These are phyloP conservation scores for Cremastinae sp. DNA, from an alignment of 2,888 invertebrate genomes.

Conservation along the genomic window DNA sequence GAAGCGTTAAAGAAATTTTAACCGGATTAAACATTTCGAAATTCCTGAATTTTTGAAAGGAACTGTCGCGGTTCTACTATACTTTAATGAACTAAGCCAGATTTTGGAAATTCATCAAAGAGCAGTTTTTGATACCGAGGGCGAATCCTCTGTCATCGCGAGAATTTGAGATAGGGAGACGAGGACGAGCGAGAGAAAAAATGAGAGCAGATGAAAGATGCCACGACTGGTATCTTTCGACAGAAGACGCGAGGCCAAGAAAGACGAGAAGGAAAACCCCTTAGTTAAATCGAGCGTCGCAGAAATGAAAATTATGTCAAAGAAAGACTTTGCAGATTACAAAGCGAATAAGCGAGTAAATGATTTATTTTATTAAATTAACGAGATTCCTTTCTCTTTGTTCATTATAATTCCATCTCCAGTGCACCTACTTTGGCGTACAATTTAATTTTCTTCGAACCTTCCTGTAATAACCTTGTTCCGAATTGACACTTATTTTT, in stretches of 20 bases:
- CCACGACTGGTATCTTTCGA: too few species aligned
- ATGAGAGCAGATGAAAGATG: conserved; percentile 2
- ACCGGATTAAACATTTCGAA: too few species aligned
- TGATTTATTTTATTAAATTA: conserved; percentile 57
- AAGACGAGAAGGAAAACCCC: conserved; percentile 32
- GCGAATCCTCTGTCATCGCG: conserved; percentile 26
- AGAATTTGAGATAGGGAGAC: conserved; percentile 18
- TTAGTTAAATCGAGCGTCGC: conserved; percentile 55
- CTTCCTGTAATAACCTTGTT: conserved; percentile 27
- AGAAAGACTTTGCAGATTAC: conserved; percentile 56
- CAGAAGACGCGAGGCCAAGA: not conserved
- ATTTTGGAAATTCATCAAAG: conserved; percentile 50
- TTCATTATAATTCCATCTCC: conserved; percentile 16
- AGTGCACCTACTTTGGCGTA: conserved; percentile 15
- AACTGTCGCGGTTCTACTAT: too few species aligned
- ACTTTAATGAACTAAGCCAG: conserved; percentile 45
- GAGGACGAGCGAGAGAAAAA: conserved; percentile 15
- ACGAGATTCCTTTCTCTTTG: conserved; percentile 34
- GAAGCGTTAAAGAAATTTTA: too few species aligned
- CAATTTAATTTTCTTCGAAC: conserved; percentile 24
- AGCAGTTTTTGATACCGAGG: conserved; percentile 49
- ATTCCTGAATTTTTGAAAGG: too few species aligned
- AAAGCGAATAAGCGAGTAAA: conserved; percentile 49
- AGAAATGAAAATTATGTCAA: conserved; percentile 52
- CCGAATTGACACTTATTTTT: too few species aligned